phyloP scores from a whole-genome alignment of 1,140 invertebrate genomes.

The Drosophila bifasciata region DNA sequence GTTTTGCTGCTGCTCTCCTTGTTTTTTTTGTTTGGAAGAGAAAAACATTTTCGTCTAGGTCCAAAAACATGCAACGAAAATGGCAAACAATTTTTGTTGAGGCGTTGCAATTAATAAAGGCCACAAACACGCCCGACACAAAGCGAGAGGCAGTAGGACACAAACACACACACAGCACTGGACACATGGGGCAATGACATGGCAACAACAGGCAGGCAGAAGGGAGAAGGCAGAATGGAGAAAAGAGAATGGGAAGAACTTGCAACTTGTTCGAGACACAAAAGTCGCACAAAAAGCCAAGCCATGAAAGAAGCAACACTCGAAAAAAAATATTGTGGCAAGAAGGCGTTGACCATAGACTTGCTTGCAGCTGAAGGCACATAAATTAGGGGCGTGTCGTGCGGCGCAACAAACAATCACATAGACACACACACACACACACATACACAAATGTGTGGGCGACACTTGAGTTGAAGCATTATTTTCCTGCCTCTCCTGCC shows the following conservation, averaged over 20 bases:
- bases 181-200: conserved; percentile 64
- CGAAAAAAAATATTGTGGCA: conserved; percentile 52
- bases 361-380: conserved; percentile 75
- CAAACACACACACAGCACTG: too few species aligned
- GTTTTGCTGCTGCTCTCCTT: neutral
- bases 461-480: conserved; percentile 8
- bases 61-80: conserved; percentile 60
- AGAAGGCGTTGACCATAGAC: conserved; percentile 63
- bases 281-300: conserved; percentile 27
- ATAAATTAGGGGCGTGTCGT: conserved; percentile 77
- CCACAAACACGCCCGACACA: conserved; percentile 39
- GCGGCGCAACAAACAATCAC: conserved; percentile 27
- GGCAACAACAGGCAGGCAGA: conserved; percentile 42
- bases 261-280: conserved; percentile 41
- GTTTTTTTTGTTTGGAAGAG: conserved; percentile 55
- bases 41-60: conserved; percentile 28
- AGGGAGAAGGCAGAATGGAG: too few species aligned
- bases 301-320: conserved; percentile 17
- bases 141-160: conserved; percentile 29
- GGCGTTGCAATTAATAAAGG: conserved; percentile 79
- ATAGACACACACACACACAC: conserved; percentile 16
- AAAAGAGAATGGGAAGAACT: conserved; percentile 28
- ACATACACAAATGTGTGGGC: neutral
- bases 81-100: conserved; percentile 72
- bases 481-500: neutral